phyloP scores from a whole-genome alignment of 1,140 invertebrate species.

The Mylabris phalerata region DNA sequence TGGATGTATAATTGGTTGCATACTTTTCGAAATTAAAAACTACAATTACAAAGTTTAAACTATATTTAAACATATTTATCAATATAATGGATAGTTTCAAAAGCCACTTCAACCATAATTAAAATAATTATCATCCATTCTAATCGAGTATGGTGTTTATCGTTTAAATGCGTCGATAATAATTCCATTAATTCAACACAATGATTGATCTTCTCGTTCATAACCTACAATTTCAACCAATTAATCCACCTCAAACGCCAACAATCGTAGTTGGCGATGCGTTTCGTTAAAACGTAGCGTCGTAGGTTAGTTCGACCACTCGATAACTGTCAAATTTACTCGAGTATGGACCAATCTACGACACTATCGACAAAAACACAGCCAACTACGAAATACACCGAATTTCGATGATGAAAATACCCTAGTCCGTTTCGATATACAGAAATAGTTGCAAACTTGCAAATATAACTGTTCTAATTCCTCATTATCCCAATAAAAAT shows the following conservation, averaged over 20 bases:
- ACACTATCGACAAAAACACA: too few relatives aligned
- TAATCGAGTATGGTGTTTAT: conserved; percentile 81
- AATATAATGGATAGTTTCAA: conserved; percentile 77
- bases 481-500: conserved; percentile 96
- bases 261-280: too few relatives aligned
- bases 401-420: conserved; percentile 40
- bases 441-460: conserved; percentile 75
- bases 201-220: conserved; percentile 92
- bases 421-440: conserved; percentile 73
- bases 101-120: conserved; percentile 89
- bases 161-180: conserved; percentile 78
- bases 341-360: too few relatives aligned
- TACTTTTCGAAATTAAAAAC: too few relatives aligned
- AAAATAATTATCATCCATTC: conserved; percentile 96
- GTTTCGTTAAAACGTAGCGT: too few relatives aligned
- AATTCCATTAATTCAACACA: conserved; percentile 86
- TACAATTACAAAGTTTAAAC: too few relatives aligned
- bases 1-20: too few relatives aligned
- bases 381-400: too few relatives aligned
- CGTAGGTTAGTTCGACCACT: too few relatives aligned
- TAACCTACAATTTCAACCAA: conserved; percentile 55
- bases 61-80: conserved; percentile 43
- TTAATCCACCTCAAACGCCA: neutral
- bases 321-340: too few relatives aligned
- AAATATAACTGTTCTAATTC: conserved; percentile 76